Evolutionary conservation across 2,113 vertebrate genomes (phyloP).

Genomic region (Hyla sarda): DNA sequence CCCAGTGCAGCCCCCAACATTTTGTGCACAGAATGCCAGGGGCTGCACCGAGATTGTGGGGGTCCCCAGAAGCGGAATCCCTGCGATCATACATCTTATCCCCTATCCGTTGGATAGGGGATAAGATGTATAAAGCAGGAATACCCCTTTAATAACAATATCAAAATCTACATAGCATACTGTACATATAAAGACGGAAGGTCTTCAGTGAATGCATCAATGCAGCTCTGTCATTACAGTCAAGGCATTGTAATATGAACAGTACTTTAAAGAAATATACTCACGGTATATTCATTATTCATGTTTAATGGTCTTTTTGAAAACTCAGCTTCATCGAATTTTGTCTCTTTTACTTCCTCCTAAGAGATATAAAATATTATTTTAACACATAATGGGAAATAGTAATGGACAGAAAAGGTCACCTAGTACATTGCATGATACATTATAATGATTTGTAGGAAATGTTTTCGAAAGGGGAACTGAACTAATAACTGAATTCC

Average conservation of each 20-base stretch:
- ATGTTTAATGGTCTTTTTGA: background rate
- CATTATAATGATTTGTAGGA: background rate
- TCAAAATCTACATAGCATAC: too few species aligned
- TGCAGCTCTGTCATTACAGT: too few species aligned
- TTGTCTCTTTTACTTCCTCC: conserved; percentile 45
- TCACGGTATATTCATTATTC: background rate
- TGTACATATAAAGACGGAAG: background rate
- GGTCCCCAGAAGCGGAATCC: too few species aligned
- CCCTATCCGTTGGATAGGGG: too few species aligned
- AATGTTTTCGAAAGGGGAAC: background rate
- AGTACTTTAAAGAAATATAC: conserved; percentile 13
- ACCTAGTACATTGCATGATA: background rate
- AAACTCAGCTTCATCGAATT: conserved; percentile 10
- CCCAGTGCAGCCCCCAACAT: too few species aligned
- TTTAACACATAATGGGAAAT: background rate
- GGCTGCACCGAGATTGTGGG: too few species aligned
- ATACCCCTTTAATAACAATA: too few species aligned
- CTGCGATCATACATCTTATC: too few species aligned
- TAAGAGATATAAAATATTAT: conserved; percentile 11
- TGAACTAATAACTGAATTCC: background rate
- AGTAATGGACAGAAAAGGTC: background rate
- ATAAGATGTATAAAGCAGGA: too few species aligned
- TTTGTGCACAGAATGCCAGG: too few species aligned
- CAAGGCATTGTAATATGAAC: background rate
- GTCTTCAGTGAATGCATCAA: background rate